Evolutionary conservation across 2,113 vertebrate species (phyloP), one percentile per base, ranked within the genome.

Genomic region (Gymnorhina tibicen): DNA sequence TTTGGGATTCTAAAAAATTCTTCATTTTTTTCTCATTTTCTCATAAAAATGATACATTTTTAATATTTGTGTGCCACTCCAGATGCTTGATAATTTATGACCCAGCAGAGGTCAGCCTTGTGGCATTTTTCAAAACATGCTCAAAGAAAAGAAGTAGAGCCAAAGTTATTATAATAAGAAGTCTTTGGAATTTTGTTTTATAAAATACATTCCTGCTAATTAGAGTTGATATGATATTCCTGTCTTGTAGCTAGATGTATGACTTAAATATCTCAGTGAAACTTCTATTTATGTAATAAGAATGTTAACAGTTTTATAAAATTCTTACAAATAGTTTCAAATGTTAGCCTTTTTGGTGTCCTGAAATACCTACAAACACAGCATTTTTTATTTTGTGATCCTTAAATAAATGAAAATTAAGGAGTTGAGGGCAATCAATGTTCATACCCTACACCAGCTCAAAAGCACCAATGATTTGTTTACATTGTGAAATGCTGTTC

Each of bases 31-130:
- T 44, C 35, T 68, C 6, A 16, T 44, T 44, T 44, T 17, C 42
- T 44, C 17, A 44, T 44, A 44, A 44, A 44, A 44, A 44, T 18
- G 15, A 24, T 33, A 52, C 10, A 50, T 64, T 50, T 39, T 72
- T 68, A 60, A 39, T 68, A 10, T 63, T 55, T 67, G 5, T 42
- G 6, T 72, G 20, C 37, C 26, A 27, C 3, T 89, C 26, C 69
- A 49, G 28, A 16, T 62, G 60, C 56, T 59, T 50, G n/a, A 49
- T 84, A 86, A 82, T 69, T 85, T 87, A 82, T 91, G 82, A 85
- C 89, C 95, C 97, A 97, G 96, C 66, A 97, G 97, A 97, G 91
- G 96, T 97, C 96, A 95, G 91, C 58, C 93, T 96, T 95, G 90
- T 92, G 91, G 76, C 35, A 56, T 77, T 87, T 87, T 79, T 83